A percentile compares a stretch with the other conserved stretches of the same genome.
Evolutionary conservation across 92 coral and sea anemone genomes (phyloP).

Genomic region (Virgularia gustaviana): DNA sequence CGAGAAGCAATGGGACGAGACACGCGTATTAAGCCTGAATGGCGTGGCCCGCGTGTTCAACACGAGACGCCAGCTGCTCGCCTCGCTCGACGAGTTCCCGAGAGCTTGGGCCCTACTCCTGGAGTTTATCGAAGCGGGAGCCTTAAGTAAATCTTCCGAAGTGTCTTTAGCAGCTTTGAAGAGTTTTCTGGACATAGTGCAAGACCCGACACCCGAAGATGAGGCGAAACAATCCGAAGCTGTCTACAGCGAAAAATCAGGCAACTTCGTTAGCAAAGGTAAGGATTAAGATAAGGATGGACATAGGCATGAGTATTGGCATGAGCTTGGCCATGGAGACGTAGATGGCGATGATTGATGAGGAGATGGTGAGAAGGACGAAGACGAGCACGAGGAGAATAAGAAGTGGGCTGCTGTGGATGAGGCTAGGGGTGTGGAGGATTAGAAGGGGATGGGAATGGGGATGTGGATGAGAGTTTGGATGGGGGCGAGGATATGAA

Average conservation of each 20-base stretch:
- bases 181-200: constrained; percentile 96
- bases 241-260: constrained; percentile 42
- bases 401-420: too few species aligned
- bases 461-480: too few species aligned
- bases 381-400: too few species aligned
- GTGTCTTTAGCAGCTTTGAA: constrained; percentile 93
- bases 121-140: constrained; percentile 95
- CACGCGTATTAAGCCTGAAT: constrained; percentile 85
- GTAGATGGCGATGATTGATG: too few species aligned
- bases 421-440: too few species aligned
- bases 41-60: constrained; percentile 99
- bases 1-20: constrained; percentile 99
- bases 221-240: constrained; percentile 46
- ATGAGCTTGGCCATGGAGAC: too few species aligned
- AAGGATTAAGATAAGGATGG: constrained; percentile 3
- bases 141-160: constrained; percentile 92
- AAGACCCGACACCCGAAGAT: constrained; percentile 68
- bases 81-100: constrained; percentile 91
- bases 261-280: constrained; percentile 45
- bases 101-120: constrained; percentile 97
- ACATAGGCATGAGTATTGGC: too few species aligned
- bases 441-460: too few species aligned
- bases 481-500: too few species aligned
- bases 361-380: too few species aligned
- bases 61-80: constrained; percentile 94